Percentiles rank a stretch among this genome's conserved stretches.
Conservation (phyloP, 53 echinoderm and acorn worm species). For the Henricia sp. region DNA sequence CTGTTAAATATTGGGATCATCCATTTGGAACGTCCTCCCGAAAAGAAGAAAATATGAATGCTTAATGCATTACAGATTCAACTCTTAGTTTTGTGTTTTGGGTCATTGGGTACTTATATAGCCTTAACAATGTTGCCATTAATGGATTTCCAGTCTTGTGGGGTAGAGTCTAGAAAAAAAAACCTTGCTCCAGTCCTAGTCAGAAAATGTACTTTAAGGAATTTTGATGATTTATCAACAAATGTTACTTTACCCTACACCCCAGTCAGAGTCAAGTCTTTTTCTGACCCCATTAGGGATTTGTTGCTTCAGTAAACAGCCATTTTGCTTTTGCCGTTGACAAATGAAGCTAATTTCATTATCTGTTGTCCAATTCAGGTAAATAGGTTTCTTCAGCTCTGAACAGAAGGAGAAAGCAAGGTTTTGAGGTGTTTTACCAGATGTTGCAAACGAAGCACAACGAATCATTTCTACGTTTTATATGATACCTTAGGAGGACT, state of each 20-base stretch:
- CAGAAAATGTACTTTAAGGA: background rate
- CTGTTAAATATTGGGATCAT: no score
- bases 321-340: background rate
- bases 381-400: background rate
- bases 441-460: slow-evolving; percentile 17
- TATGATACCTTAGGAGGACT: background rate
- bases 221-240: slow-evolving; percentile 41
- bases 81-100: no score
- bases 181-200: no score
- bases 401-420: background rate
- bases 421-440: background rate
- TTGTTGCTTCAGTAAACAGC: slow-evolving; percentile 21
- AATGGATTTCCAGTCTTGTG: no score
- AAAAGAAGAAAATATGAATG: no score
- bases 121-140: no score
- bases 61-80: no score
- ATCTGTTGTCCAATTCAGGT: background rate
- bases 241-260: slow-evolving; percentile 3
- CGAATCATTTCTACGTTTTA: background rate
- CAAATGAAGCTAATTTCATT: background rate
- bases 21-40: no score
- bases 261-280: background rate
- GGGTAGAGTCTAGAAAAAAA: no score
- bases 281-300: background rate
- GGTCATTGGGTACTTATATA: no score